These are phyloP conservation scores for Ophiothrix spiculata DNA, from an alignment of 35 echinoderm and acorn worm species.

Conservation along the genomic window DNA sequence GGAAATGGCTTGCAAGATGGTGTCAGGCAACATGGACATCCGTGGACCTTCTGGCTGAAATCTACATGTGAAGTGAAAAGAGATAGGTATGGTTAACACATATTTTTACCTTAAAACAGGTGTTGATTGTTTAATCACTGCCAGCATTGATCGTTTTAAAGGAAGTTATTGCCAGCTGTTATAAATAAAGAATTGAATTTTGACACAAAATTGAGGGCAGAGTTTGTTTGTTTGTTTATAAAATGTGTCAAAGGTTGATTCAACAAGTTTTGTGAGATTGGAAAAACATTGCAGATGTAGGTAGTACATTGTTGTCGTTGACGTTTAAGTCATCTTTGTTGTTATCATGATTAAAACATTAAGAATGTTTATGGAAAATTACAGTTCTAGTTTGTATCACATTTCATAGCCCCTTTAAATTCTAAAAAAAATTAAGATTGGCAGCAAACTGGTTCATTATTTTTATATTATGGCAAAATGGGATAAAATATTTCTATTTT, in stretches of 20 bases:
- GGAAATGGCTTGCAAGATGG: conserved; percentile 51
- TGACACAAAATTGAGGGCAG: not conserved
- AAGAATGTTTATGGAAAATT: not conserved
- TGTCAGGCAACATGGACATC: conserved; percentile 45
- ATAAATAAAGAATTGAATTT: not conserved
- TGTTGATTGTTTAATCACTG: not conserved
- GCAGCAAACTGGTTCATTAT: too few relatives aligned
- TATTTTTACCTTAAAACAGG: not conserved
- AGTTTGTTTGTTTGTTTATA: not conserved
- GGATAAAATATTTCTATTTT: too few relatives aligned
- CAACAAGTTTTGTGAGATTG: not conserved
- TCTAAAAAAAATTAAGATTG: too few relatives aligned
- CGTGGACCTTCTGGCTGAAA: conserved; percentile 35
- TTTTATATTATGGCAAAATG: too few relatives aligned
- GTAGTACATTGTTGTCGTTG: not conserved
- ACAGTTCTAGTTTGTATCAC: too few relatives aligned
- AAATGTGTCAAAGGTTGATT: not conserved
- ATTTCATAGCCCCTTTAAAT: too few relatives aligned
- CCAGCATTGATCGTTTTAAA: not conserved
- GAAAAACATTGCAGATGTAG: too few relatives aligned
- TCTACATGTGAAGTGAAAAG: conserved; percentile 28
- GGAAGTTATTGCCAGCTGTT: not conserved
- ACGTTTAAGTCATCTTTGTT: not conserved
- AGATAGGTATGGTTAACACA: not conserved
- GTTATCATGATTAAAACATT: not conserved